Base-by-base conservation (phyloP, 2,113 vertebrate genomes). In the Thomomys bottae region DNA sequence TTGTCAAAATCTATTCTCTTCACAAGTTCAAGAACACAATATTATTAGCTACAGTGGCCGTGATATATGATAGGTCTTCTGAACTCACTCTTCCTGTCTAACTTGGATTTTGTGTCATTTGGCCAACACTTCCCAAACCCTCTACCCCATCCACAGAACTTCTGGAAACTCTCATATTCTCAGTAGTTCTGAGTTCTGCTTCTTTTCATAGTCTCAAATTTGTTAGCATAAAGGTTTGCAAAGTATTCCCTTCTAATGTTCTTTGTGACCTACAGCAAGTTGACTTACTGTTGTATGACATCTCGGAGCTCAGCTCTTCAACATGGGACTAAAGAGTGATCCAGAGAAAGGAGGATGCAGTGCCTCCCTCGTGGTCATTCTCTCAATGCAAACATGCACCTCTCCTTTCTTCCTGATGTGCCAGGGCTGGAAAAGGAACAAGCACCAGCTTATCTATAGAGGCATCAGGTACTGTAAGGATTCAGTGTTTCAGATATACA, bases 401-500 rank as follows among this genome's bases (percentile, higher is more conserved):
- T 7, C 21, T 64, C 21, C 4, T n/a, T 64, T 17, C 4, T n/a
- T 79, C 42, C 71, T 77, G 34, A 32, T 24, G 30, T 64, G 23
- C 42, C 24, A 49, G 73, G 45, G 6, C 5, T 67, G 32, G 45
- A 77, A 71, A 84, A 7, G 63, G 8, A 36, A 23, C n/a, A 38
- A 82, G 6, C 3, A 11, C 10, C 59, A 73, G 23, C 8, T 73
- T 42, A 42, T 42, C 45, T 11, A 34, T 32, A 45, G 2, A 18
- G 26, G 5, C 28, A 63, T 90, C 38, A 20, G 3, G 26, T 26
- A 80, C 7, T 61, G 3, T n/a, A 83, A 84, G 17, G 7, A 57
- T 67, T 59, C 88, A 80, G 23, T 57, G 63, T 90, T 79, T 71
- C 59, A 86, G 42, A 71, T 26, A 91, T 1, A 23, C 24, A 67